These are phyloP conservation scores for Ptiloglossa arizonensis DNA, from an alignment of 1,140 invertebrate genomes.

Conservation along the genomic window DNA sequence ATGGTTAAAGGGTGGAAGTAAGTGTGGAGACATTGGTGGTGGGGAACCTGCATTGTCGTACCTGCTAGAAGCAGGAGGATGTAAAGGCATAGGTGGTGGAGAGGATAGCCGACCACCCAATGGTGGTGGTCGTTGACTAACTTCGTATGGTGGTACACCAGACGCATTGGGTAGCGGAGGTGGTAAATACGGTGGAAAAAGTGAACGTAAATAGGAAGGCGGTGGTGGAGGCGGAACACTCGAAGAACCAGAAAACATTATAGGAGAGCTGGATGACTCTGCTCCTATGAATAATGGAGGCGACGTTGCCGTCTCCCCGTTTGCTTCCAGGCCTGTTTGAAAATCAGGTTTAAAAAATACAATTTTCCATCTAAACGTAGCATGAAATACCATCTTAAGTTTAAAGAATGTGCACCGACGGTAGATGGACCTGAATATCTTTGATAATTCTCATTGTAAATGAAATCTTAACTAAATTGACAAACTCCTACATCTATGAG, in stretches of 20 bases:
- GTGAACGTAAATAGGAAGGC: conserved; percentile 81
- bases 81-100: conserved; percentile 81
- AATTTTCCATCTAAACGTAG: conserved; percentile 5
- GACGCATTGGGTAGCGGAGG: conserved; percentile 67
- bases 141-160: conserved; percentile 78
- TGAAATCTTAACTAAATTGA: neutral
- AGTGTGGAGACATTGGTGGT: conserved; percentile 69
- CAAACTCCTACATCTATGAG: neutral
- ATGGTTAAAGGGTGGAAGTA: conserved; percentile 65
- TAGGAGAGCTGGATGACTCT: conserved; percentile 81
- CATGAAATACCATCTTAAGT: neutral
- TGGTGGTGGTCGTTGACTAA: conserved; percentile 84
- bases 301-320: conserved; percentile 80
- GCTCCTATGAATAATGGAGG: conserved; percentile 80
- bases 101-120: conserved; percentile 85
- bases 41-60: conserved; percentile 68
- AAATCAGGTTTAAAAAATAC: conserved; percentile 65
- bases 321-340: conserved; percentile 80
- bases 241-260: conserved; percentile 78
- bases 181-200: conserved; percentile 73
- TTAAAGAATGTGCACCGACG: conserved; percentile 9
- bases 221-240: conserved; percentile 78
- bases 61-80: conserved; percentile 58
- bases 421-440: conserved; percentile 19
- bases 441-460: neutral